phyloP scores from a whole-genome alignment of 1,140 invertebrate genomes.

The Sesamia nonagrioides region DNA sequence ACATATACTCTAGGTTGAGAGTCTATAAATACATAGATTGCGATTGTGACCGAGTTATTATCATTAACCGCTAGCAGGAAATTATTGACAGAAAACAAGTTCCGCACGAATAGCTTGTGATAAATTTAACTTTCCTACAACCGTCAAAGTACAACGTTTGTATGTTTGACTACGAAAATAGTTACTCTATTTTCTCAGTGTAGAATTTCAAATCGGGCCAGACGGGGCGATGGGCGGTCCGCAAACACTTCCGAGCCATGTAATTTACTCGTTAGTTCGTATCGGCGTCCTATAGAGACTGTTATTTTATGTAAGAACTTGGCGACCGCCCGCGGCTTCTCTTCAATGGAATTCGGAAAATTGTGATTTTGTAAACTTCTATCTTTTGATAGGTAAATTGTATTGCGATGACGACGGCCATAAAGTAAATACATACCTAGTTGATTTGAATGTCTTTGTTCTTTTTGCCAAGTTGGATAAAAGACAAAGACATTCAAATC shows the following conservation, averaged over 20 bases:
- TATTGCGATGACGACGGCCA: conserved; percentile 23
- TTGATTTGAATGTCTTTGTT: background rate
- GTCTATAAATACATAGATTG: conserved; percentile 17
- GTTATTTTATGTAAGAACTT: conserved; percentile 59
- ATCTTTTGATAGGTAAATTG: conserved; percentile 33
- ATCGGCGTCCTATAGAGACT: conserved; percentile 57
- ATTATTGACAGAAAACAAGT: conserved; percentile 24
- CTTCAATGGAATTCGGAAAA: conserved; percentile 55
- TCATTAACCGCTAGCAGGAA: conserved; percentile 7
- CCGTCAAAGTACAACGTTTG: conserved; percentile 24
- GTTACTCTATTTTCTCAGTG: conserved; percentile 48
- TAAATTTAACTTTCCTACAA: conserved; percentile 23
- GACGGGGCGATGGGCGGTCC: conserved; percentile 61
- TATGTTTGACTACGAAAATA: conserved; percentile 43
- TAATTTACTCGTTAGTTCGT: conserved; percentile 71
- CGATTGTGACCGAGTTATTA: background rate
- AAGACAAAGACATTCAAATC: too few species aligned
- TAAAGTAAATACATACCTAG: background rate
- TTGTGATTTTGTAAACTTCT: conserved; percentile 49
- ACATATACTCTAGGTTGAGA: background rate
- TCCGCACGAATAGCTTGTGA: conserved; percentile 1
- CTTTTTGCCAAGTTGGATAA: too few species aligned
- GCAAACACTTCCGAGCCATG: conserved; percentile 65
- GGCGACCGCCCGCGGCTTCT: conserved; percentile 52
- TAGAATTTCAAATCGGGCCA: conserved; percentile 55